Conservation (phyloP, 2,113 vertebrate genomes). For the Stigmatopora argus region DNA sequence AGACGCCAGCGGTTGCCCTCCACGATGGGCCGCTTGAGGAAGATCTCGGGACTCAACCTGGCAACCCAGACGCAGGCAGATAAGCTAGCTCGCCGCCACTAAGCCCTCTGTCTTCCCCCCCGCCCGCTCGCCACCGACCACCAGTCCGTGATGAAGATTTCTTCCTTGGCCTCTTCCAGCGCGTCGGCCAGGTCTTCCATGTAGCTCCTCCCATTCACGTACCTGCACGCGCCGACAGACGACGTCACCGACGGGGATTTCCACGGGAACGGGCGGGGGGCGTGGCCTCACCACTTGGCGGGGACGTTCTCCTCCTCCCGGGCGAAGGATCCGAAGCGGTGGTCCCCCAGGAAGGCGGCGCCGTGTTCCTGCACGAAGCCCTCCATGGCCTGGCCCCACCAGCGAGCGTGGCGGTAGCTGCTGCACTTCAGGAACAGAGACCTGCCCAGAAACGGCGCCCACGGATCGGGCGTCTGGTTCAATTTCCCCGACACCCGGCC, state of each 20-base stretch:
- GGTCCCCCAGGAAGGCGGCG: slow-evolving; percentile 80
- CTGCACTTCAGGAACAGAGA: slow-evolving; percentile 88
- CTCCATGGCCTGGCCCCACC: slow-evolving; percentile 93
- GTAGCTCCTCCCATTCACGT: slow-evolving; percentile 89
- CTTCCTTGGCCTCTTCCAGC: slow-evolving; percentile 88
- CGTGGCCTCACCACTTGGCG: slow-evolving; percentile 92
- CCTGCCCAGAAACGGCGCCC: slow-evolving; percentile 53
- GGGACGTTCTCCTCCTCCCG: slow-evolving; percentile 74
- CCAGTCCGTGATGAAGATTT: slow-evolving; percentile 99
- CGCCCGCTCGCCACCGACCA: slow-evolving; percentile 76
- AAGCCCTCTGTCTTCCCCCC: slow-evolving; percentile 2
- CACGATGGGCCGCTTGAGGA: slow-evolving; percentile 81
- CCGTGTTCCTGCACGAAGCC: slow-evolving; percentile 81
- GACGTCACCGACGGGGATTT: slow-evolving; percentile 31
- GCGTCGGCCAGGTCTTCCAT: slow-evolving; percentile 92
- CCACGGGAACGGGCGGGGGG: too few species aligned
- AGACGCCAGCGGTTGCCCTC: slow-evolving; percentile 95
- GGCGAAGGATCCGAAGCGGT: slow-evolving; percentile 90
- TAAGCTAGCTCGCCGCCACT: slow-evolving; percentile 41
- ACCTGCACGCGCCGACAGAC: slow-evolving; percentile 81
- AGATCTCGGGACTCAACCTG: slow-evolving; percentile 78
- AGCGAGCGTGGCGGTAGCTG: slow-evolving; percentile 91
- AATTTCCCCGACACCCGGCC: too few species aligned
- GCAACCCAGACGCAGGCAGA: slow-evolving; percentile 6
- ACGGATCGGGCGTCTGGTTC: too few species aligned